Evolutionary conservation across 92 coral and sea anemone genomes (phyloP), one percentile per base, ranked within the genome.

Genomic region (Actinostola sp.): DNA sequence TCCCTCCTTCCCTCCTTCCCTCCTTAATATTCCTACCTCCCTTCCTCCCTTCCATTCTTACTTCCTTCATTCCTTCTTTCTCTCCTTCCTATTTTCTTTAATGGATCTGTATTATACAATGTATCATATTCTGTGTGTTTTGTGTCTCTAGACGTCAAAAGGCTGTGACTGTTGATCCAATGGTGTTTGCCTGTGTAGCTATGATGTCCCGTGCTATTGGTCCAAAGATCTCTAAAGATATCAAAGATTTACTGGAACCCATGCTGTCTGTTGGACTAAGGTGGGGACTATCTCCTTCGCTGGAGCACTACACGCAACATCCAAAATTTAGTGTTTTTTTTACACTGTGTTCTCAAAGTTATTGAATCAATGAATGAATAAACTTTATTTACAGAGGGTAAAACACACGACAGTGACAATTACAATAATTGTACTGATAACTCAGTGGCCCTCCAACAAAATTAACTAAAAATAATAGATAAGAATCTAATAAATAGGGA

Each of bases 161-260:
- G 56, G 71, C 87, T 33, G 92, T 91, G 0, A 84, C 97, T 20
- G 99, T 95, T 29, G 99, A 95, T 62, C 99, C 99, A 20, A 95
- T 95, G 99, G 99, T 95, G 64, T 95, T 95, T 77, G 99, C 99
- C 2, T 95, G 99, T 83, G 93, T 95, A 25, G 97, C 97, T 16
- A 88, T 89, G 86, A 89, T 95, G 93, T 90, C 99, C 16, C 75
- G 97, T 50, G 99, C 99, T 4, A 89, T 92, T 71, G 99, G 99
- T 45, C 96, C 96, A 23, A 91, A 89, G 61, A 95, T 91, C 55
- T 95, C 93, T 14, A 95, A 95, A 72, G 97, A 89, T 35, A 84
- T 95, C 17, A 95, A 95, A 53, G 99, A 95, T 25, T 76, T 95
- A 51, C 75, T 95, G 43, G 93, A 89, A 49, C 96, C 97, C 36